Base-by-base conservation (phyloP, 1,140 invertebrate genomes). In the Trachymyrmex septentrionalis region DNA sequence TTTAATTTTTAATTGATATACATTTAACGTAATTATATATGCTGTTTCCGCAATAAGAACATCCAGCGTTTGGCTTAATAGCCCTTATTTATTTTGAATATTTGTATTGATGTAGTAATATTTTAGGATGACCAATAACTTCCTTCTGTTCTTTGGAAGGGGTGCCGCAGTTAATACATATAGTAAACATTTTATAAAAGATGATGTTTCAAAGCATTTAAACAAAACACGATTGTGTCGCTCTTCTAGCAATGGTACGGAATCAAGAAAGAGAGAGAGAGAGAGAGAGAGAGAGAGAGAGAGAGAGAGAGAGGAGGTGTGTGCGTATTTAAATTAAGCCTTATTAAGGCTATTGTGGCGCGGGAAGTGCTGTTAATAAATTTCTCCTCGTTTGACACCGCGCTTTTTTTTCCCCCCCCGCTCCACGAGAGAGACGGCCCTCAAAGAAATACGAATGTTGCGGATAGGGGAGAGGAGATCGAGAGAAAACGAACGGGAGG, bases 321-420 rank as follows among this genome's bases (percentile, higher is more conserved):
- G 34, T 86, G 14, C 38, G 72, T 75, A 86, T 84, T 88, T 90
- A 84, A 90, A 90, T 88, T 64, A 88, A 86, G 66, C 72, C 89
- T 91, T 91, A 91, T 91, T 86, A 86, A 88, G 77, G 72, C 21
- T 21, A 89, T 87, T 85, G 85, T 85, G 77, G 61, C 53, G 72
- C 14, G 59, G 16, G 55, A 78, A 57, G 48, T 59, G 50, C 44
- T 55, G 75, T 61, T 78, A 87, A 87, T 90, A 85, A 90, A 90
- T 90, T 85, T 90, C 67, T 55, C 76, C 72, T 75, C 48, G 61
- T 89, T 89, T 73, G 72, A 87, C 59, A 44, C 12, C 19, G 53
- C 76, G 30, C 44, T 69, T 48, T 87, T 87, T n/a, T 38, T 44
- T 21, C 21, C 24, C 64, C 34, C 53, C 14, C 55, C 24, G 3